These are phyloP conservation scores for Eleginops maclovinus DNA, from an alignment of 2,113 vertebrate species.

Conservation along the genomic window DNA sequence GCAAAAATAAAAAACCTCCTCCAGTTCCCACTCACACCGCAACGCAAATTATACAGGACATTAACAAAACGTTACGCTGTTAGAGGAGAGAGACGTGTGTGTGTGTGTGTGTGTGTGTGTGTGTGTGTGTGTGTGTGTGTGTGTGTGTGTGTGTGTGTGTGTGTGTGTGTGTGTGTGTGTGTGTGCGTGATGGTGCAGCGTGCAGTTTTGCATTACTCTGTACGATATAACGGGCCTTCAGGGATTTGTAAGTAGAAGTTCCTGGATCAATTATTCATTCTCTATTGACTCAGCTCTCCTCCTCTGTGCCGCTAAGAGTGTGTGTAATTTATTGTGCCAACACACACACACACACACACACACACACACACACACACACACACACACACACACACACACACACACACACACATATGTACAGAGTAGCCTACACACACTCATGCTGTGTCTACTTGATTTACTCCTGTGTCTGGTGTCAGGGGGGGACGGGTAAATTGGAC, in stretches of 20 bases:
- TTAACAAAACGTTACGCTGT: constrained; percentile 2
- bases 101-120: constrained; percentile 7
- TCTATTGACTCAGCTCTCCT: constrained; percentile 61
- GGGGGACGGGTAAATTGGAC: constrained; percentile 58
- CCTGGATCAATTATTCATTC: constrained; percentile 71
- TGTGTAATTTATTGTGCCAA: constrained; percentile 57
- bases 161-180: constrained; percentile 16
- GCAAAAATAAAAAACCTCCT: neutral
- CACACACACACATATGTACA: constrained; percentile 7
- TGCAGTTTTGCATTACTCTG: constrained; percentile 45
- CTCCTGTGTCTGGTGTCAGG: constrained; percentile 30
- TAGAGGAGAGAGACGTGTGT: constrained; percentile 9
- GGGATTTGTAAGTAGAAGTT: constrained; percentile 68
- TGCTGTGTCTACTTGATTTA: constrained; percentile 58
- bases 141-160: constrained; percentile 21
- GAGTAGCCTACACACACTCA: constrained; percentile 35
- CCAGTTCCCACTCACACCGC: neutral
- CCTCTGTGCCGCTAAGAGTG: constrained; percentile 12
- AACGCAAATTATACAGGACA: constrained; percentile 9
- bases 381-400: constrained; percentile 6
- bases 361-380: constrained; percentile 21
- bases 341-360: constrained; percentile 19
- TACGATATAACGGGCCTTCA: constrained; percentile 55
- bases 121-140: constrained; percentile 12
- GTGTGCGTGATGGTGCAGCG: constrained; percentile 41